Base-by-base conservation (phyloP, 2,113 vertebrate genomes). In the Elaphurus davidianus region DNA sequence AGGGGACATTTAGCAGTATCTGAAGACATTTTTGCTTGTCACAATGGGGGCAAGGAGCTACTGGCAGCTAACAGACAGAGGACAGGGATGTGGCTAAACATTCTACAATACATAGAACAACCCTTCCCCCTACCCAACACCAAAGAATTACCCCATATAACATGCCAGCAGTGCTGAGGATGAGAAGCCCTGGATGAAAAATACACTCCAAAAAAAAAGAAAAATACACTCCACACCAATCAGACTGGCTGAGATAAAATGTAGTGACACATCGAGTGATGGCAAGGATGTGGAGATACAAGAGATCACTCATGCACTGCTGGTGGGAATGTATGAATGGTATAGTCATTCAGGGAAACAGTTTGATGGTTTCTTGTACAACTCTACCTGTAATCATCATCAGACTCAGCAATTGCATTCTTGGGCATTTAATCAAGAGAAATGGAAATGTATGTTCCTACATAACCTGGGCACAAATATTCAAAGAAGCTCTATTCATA, bases 401-500 rank as follows among this genome's bases (percentile, higher is more conserved):
- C 86, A 33, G 23, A 89, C 50, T 6, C 30, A 96, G 27, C 21
- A 60, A 78, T 30, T 96, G 13, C 10, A 57, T 43, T 92, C 55
- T 93, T 94, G 78, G 67, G 36, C 7, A 78, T 93, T 97, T 95
- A 76, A 50, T 71, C 86, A 94, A 95, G 59, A 78, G 25, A 82
- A 96, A 91, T 57, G 17, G 40, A 93, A 93, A 84, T 57, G 4
- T 64, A 30, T 87, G 54, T 79, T 86, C 55, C 13, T 36, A 90
- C 25, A 64, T 52, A 83, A 87, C 64, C 81, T 90, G 47, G 57
- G 12, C 19, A 87, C 62, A 94, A 96, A 87, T 79, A 90, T 79
- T 90, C 74, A 96, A 91, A 95, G 47, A 54, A 88, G 25, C 90
- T 97, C 52, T 85, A 79, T 83, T 89, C 71, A 84, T 33, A 91